Evolutionary conservation across 2,797 vertebrate genomes (phyloP).

Genomic region (Fistularia tabacaria): DNA sequence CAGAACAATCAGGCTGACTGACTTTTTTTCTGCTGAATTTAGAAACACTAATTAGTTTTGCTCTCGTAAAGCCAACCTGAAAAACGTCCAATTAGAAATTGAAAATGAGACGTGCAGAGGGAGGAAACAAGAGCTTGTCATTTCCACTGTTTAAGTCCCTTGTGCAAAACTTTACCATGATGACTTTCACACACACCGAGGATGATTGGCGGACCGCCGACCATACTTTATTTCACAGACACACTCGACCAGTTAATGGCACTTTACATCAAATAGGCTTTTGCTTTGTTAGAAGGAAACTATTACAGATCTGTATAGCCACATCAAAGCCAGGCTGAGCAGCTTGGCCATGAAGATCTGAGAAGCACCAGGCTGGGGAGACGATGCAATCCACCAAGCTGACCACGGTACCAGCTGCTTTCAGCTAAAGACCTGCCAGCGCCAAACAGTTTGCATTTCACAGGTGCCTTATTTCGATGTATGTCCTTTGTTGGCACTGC

Average conservation of each 20-base stretch:
- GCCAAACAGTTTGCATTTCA: constrained; percentile 45
- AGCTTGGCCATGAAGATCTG: constrained; percentile 57
- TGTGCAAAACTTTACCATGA: constrained; percentile 56
- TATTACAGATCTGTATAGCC: constrained; percentile 49
- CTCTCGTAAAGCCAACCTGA: constrained; percentile 82
- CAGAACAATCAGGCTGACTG: constrained; percentile 74
- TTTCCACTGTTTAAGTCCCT: constrained; percentile 65
- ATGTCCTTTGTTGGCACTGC: constrained; percentile 55
- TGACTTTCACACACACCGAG: constrained; percentile 49
- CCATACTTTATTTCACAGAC: constrained; percentile 40
- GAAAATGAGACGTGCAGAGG: constrained; percentile 72
- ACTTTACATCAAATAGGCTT: constrained; percentile 39
- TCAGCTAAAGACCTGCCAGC: constrained; percentile 45
- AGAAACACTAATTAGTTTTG: constrained; percentile 86
- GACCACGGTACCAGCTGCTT: constrained; percentile 71
- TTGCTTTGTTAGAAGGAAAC: constrained; percentile 46
- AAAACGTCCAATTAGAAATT: constrained; percentile 81
- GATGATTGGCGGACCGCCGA: constrained; percentile 38
- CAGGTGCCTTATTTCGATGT: constrained; percentile 53
- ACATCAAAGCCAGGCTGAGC: constrained; percentile 54
- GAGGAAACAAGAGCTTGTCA: constrained; percentile 73
- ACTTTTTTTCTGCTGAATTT: constrained; percentile 74
- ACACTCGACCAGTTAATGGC: constrained; percentile 35
- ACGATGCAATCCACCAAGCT: constrained; percentile 54
- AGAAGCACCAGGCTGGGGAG: constrained; percentile 42